A percentile compares a stretch with the other conserved stretches of the same genome.
Conservation (phyloP, 2,888 invertebrate genomes). For the Drosophila neonasuta region DNA sequence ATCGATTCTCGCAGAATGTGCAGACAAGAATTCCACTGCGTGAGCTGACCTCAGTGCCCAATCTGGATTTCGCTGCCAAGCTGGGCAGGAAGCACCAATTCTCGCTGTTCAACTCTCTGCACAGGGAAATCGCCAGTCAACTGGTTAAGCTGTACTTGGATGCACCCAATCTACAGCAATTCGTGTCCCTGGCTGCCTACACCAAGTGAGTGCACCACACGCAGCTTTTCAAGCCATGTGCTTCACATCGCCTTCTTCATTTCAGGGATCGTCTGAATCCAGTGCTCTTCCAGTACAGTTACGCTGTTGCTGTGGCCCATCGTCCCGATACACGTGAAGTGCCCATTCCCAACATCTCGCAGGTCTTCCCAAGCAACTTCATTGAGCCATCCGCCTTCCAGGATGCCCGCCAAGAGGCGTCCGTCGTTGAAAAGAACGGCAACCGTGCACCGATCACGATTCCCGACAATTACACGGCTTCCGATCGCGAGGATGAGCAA, state of each 20-base stretch:
- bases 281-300: conserved; percentile 90
- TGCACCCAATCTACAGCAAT: conserved; percentile 84
- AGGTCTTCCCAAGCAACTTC: conserved; percentile 92
- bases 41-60: conserved; percentile 72
- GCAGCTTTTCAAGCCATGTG: too few species aligned
- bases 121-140: conserved; percentile 87
- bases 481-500: conserved; percentile 89
- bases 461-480: conserved; percentile 89
- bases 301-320: conserved; percentile 89
- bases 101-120: conserved; percentile 88
- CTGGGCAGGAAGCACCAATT: conserved; percentile 82
- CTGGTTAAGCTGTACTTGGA: conserved; percentile 88
- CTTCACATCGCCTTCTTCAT: neutral
- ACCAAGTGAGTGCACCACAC: conserved; percentile 74
- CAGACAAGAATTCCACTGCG: conserved; percentile 78
- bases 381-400: conserved; percentile 89
- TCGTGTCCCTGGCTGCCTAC: conserved; percentile 87
- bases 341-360: conserved; percentile 89
- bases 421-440: conserved; percentile 83
- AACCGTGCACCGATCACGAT: conserved; percentile 86
- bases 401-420: conserved; percentile 87
- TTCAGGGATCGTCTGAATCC: conserved; percentile 89
- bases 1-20: conserved; percentile 77
- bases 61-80: conserved; percentile 73
- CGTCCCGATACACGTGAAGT: conserved; percentile 81